These are phyloP conservation scores for Geodia barretti DNA, from an alignment of 37 sponge, comb jelly and placozoan genomes.

Conservation along the genomic window DNA sequence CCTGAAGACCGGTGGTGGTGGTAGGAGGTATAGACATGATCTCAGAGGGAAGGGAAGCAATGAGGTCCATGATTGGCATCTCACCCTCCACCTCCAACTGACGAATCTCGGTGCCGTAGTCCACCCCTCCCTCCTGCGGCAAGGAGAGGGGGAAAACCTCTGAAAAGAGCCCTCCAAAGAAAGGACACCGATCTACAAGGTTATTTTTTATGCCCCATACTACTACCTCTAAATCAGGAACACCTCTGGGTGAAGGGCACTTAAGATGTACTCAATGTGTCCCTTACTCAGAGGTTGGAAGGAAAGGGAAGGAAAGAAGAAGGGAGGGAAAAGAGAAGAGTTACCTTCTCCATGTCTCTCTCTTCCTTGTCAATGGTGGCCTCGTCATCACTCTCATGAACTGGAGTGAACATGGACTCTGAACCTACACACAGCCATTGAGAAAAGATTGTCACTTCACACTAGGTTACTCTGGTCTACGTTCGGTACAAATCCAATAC, in stretches of 20 bases:
- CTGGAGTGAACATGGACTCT: constrained; percentile 39
- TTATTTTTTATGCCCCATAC: no score
- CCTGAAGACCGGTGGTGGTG: background rate
- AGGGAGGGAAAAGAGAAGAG: background rate
- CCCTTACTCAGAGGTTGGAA: background rate
- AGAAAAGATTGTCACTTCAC: background rate
- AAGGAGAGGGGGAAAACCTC: background rate
- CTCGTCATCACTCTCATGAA: constrained; percentile 83
- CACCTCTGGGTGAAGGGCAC: no score
- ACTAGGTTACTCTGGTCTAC: no score
- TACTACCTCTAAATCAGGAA: no score
- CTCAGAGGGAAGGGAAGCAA: constrained; percentile 83
- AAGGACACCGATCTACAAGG: no score
- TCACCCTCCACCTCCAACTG: constrained; percentile 83
- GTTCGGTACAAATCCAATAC: no score
- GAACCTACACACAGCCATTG: constrained; percentile 11
- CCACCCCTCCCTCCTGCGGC: constrained; percentile 48
- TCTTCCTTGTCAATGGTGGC: constrained; percentile 89
- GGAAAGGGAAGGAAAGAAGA: background rate
- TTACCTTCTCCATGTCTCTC: background rate
- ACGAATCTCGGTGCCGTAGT: constrained; percentile 72
- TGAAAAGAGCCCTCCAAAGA: background rate
- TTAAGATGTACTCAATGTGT: no score
- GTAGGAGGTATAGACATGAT: background rate
- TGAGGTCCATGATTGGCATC: constrained; percentile 79